phyloP scores from a whole-genome alignment of 2,113 vertebrate species.

The Aramus guarauna region DNA sequence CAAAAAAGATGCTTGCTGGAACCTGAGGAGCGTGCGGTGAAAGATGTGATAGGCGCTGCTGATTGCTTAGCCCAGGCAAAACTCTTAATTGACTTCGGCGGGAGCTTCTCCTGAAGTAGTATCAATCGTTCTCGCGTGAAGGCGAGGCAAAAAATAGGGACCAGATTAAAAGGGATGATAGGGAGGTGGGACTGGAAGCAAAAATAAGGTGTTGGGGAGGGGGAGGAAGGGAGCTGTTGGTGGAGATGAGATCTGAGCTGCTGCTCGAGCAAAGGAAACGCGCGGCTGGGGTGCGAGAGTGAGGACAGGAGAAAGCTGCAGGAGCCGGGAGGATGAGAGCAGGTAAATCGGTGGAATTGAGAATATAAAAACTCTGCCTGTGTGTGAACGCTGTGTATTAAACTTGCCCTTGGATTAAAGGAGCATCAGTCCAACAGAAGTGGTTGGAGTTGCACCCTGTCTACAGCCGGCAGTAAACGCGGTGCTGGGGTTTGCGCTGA shows the following conservation, averaged over 20 bases:
- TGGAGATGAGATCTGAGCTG: neutral
- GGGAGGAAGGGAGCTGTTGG: neutral
- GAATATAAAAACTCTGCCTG: neutral
- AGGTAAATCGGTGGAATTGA: neutral
- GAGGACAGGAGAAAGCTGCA: neutral
- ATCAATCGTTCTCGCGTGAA: accelerated
- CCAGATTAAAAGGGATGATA: neutral
- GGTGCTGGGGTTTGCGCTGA: neutral
- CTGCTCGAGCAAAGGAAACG: neutral
- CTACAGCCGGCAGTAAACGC: accelerated
- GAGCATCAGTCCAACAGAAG: neutral
- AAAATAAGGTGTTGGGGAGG: neutral
- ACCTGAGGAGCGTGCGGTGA: neutral
- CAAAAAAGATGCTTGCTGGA: neutral
- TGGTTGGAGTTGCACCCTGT: neutral
- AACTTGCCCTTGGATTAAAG: neutral
- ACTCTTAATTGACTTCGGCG: neutral
- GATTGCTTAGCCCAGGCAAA: neutral
- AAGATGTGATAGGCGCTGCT: neutral
- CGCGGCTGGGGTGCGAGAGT: neutral
- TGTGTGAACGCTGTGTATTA: neutral
- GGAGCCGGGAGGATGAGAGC: neutral
- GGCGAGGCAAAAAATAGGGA: neutral
- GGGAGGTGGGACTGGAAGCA: neutral
- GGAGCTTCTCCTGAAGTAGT: neutral